Conservation (phyloP, 2,797 vertebrate species). For the Chrysocyon brachyurus region DNA sequence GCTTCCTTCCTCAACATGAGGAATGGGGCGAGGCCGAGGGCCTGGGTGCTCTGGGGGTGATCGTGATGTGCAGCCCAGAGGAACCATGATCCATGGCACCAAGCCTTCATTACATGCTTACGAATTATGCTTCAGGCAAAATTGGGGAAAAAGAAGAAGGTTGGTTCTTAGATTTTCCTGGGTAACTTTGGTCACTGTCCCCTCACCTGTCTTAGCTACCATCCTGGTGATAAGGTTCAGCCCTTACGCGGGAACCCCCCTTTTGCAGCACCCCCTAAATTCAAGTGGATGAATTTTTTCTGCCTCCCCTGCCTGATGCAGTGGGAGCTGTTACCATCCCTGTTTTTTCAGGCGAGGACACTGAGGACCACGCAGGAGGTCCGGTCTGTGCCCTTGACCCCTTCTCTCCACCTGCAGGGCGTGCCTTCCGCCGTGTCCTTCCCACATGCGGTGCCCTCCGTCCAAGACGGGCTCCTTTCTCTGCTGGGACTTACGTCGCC, state of each 20-base stretch:
- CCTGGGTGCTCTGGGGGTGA: rapidly evolving
- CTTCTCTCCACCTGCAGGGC: rapidly evolving
- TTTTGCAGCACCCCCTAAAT: background rate
- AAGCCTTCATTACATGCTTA: background rate
- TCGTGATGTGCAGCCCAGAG: background rate
- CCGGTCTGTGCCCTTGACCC: background rate
- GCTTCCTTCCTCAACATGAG: background rate
- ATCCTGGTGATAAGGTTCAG: background rate
- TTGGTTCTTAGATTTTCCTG: background rate
- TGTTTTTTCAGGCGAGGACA: background rate
- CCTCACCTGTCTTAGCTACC: background rate
- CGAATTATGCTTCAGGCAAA: background rate
- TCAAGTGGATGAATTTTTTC: background rate
- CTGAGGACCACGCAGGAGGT: background rate
- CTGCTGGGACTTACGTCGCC: background rate
- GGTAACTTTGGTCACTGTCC: background rate
- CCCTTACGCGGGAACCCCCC: background rate
- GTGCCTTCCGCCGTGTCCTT: background rate
- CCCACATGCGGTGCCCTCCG: rapidly evolving
- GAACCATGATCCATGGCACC: background rate
- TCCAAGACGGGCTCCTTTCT: background rate
- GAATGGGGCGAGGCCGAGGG: background rate
- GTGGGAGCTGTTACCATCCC: background rate
- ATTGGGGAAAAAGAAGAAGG: too few species aligned
- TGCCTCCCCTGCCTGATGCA: too few species aligned